Base-by-base conservation (phyloP, 2,113 vertebrate genomes). In the Cololabis saira region DNA sequence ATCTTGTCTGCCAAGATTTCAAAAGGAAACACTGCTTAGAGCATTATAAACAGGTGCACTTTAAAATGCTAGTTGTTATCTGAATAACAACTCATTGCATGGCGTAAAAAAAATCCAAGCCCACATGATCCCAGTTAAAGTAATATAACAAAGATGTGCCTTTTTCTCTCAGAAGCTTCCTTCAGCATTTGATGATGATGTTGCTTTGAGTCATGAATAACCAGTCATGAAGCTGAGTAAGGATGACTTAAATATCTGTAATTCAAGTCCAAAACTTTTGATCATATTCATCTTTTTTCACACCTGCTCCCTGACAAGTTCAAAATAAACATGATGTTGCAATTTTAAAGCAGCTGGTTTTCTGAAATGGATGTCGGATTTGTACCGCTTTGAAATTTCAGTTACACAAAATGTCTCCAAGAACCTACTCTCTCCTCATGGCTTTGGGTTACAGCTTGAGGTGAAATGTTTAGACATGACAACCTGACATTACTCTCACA, bases 401-500 rank as follows among this genome's bases (percentile, higher is more conserved):
- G 77, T 72, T 83, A 50, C 17, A 4, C 16, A 8, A 1, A 12
- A 5, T 11, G 15, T 3, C 33, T 37, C 6, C 16, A 22, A 10
- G 18, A 63, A 37, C 15, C 0, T 41, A 6, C 41, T 77, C 53
- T 75, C 33, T 68, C 42, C 24, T 79, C 48, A 57, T 59, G 45
- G 57, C 84, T 70, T 17, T 24, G 27, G 43, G 70, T 71, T 78
- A 71, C 30, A 79, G 61, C 52, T 58, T 48, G 65, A 71, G 68
- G 73, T 67, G 63, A 62, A 83, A 81, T 80, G 80, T 77, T 74
- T 79, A 77, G 73, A 78, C 62, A 64, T 48, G 67, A 63, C 72
- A 75, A 76, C 50, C 77, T 72, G 62, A 69, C 73, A 83, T 83
- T 85, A 84, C 82, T 80, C 67, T 85, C 69, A 57, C 73, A 73